phyloP scores from a whole-genome alignment of 2,797 vertebrate genomes.

The Hafferia zeledoni region DNA sequence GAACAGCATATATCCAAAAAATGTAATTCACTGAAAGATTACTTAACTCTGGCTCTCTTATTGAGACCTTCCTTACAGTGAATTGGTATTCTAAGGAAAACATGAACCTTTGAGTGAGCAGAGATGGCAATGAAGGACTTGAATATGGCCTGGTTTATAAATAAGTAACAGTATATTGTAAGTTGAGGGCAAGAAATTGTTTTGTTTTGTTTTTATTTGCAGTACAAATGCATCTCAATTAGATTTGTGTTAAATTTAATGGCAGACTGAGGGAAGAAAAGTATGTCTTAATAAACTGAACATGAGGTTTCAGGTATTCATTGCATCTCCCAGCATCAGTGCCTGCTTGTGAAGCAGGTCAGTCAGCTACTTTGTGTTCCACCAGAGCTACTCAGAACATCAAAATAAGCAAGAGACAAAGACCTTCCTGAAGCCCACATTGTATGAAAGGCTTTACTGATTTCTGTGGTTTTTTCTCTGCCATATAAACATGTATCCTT shows the following conservation, averaged over 20 bases:
- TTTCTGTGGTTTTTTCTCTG: background rate
- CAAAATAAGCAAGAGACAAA: background rate
- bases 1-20: background rate
- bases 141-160: background rate
- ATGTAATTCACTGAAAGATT: background rate
- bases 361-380: background rate
- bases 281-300: background rate
- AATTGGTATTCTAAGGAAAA: background rate
- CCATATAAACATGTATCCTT: background rate
- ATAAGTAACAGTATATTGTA: background rate
- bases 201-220: background rate
- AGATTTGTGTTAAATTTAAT: background rate
- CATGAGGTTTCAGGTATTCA: background rate
- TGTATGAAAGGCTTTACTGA: background rate
- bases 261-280: background rate
- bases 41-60: background rate
- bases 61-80: background rate
- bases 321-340: background rate
- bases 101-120: slow-evolving; percentile 41
- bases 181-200: background rate
- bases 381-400: background rate
- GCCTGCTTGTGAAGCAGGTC: background rate
- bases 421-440: background rate
- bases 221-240: background rate
- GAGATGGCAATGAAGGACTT: background rate